Percentiles rank a stretch among this genome's conserved stretches.
phyloP scores from a whole-genome alignment of 2,888 invertebrate genomes.

The Conchocele bisecta region DNA sequence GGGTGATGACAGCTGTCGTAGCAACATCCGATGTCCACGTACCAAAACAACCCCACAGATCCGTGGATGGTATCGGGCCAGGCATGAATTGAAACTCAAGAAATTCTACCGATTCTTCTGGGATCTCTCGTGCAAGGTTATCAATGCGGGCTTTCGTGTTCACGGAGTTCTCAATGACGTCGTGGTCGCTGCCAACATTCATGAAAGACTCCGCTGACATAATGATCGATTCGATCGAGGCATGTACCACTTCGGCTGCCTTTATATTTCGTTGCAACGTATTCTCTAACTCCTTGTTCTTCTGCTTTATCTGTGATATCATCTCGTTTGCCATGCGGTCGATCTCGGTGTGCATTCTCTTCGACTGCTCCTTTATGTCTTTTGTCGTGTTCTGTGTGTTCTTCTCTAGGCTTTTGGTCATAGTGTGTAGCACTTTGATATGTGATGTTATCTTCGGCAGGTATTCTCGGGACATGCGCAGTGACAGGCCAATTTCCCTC shows the following conservation, averaged over 20 bases:
- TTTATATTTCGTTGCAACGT: slow-evolving; percentile 49
- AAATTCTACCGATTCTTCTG: slow-evolving; percentile 50
- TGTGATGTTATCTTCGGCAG: slow-evolving; percentile 49
- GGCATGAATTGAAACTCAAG: slow-evolving; percentile 56
- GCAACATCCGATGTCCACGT: slow-evolving; percentile 59
- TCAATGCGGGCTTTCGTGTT: slow-evolving; percentile 55
- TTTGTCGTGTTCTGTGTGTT: slow-evolving; percentile 58
- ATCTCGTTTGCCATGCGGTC: slow-evolving; percentile 56
- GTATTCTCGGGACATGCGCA: slow-evolving; percentile 40
- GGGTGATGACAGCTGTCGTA: slow-evolving; percentile 43
- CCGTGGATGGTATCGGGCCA: slow-evolving; percentile 51
- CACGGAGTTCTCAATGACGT: slow-evolving; percentile 55
- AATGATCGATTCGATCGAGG: slow-evolving; percentile 56
- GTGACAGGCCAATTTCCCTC: slow-evolving; percentile 47
- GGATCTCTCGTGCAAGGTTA: slow-evolving; percentile 50
- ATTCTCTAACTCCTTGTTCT: slow-evolving; percentile 56
- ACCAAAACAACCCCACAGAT: slow-evolving; percentile 54
- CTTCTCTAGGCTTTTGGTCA: slow-evolving; percentile 50
- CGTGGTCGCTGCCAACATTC: slow-evolving; percentile 58
- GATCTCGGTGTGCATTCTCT: slow-evolving; percentile 54
- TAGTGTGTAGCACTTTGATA: slow-evolving; percentile 41
- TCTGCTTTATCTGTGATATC: slow-evolving; percentile 56
- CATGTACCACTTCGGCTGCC: slow-evolving; percentile 46
- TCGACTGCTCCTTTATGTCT: slow-evolving; percentile 49
- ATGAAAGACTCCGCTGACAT: slow-evolving; percentile 54